A percentile compares a stretch with the other conserved stretches of the same genome.
Conservation (phyloP, 2,113 vertebrate genomes). For the Cyphomyrus plagiostoma region DNA sequence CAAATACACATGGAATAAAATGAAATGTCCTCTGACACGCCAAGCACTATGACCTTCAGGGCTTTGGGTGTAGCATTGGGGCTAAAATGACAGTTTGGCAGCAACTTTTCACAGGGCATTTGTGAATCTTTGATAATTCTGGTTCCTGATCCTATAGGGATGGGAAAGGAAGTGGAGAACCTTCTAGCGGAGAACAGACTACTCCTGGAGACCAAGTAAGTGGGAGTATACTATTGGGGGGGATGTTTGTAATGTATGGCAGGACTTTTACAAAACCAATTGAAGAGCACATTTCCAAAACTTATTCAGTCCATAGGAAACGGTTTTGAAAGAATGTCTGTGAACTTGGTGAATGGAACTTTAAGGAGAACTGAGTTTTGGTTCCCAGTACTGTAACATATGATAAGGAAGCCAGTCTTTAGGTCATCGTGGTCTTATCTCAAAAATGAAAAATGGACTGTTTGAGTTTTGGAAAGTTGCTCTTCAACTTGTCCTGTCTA, state of each 20-base stretch:
- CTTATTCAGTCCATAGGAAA: neutral
- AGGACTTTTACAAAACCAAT: neutral
- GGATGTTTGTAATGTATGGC: neutral
- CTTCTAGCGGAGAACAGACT: slow-evolving; percentile 94
- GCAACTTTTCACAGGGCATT: neutral
- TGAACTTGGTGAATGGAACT: neutral
- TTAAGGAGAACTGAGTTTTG: neutral
- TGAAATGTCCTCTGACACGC: neutral
- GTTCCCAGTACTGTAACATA: neutral
- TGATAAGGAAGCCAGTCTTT: neutral
- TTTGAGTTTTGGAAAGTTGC: neutral
- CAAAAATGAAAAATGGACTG: neutral
- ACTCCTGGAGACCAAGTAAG: slow-evolving; percentile 97
- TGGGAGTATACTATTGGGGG: slow-evolving; percentile 38
- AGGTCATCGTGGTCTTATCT: neutral
- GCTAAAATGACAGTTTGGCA: neutral
- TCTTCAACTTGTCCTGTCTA: neutral
- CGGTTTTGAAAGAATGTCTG: neutral
- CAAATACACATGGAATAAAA: neutral
- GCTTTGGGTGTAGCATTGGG: neutral
- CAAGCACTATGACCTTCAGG: neutral
- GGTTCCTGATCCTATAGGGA: slow-evolving; percentile 64
- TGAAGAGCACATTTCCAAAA: neutral
- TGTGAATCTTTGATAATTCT: neutral
- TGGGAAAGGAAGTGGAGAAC: slow-evolving; percentile 97